Evolutionary conservation across 2,888 invertebrate genomes (phyloP), one percentile per base, ranked within the genome.

Genomic region (Polydrusus tereticollis): DNA sequence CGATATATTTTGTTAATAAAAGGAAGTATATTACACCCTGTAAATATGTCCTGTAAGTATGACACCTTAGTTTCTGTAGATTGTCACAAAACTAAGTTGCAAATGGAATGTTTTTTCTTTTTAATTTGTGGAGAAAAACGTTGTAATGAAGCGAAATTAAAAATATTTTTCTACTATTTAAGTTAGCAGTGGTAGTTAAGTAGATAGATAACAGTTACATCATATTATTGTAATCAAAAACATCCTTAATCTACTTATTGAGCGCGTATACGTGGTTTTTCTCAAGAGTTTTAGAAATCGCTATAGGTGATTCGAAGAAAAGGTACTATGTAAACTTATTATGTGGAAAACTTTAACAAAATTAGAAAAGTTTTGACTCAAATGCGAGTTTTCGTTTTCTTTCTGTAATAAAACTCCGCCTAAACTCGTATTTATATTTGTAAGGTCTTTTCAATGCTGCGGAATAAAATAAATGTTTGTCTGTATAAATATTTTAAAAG

Each of bases 361-460:
- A 69, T 69, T 69, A 60, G 69, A 45, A 69, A 69, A 69, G 62
- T 60, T 69, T 52, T 47, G 60, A 68, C 36, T 45, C 45, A 41
- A 68, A 60, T 60, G 47, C 38, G 38, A 59, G 68, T 68, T 68
- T 60, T 26, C 60, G 60, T 60, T 60, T 55, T 36, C 57, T 7
- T 57, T 57, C 18, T 36, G 65, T 43, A 68, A 68, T 47, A 67
- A 67, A 68, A 68, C 59, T 52, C 60, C 18, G 50, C 60, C 26
- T 47, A 60, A 60, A 60, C 36, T 21, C 60, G 68, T 68, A 68
- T 68, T 68, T 68, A 68, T 60, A 60, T 60, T 45, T 65, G 21
- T 65, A 57, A 41, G 45, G 36, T 65, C 38, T 65, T 57, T 65
- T 43, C 52, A 55, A 55, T 65, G 55, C 55, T 50, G 10, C n/a